Percentiles rank a stretch among this genome's conserved stretches.
Evolutionary conservation across 2,888 invertebrate species (phyloP).

Genomic region (Drosophila mimica): DNA sequence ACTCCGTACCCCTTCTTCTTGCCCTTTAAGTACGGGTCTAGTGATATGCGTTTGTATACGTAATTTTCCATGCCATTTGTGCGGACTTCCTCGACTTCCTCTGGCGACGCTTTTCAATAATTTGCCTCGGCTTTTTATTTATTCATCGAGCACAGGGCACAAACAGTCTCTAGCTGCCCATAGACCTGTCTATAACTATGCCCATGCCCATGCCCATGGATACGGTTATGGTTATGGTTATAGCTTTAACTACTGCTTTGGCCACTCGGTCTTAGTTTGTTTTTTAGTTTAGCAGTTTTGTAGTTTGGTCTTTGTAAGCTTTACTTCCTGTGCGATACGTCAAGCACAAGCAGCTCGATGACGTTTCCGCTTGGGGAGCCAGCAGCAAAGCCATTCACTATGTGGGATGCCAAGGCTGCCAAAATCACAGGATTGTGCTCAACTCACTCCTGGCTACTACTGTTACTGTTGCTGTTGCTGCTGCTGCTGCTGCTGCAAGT

Average conservation of each 20-base stretch:
- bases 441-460: slow-evolving; percentile 6
- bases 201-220: slow-evolving; percentile 14
- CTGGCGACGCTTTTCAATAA: slow-evolving; percentile 51
- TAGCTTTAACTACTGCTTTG: slow-evolving; percentile 2
- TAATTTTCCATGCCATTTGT: slow-evolving; percentile 57
- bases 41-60: slow-evolving; percentile 47
- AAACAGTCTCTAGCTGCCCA: slow-evolving; percentile 49
- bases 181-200: slow-evolving; percentile 26
- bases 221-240: slow-evolving; percentile 10
- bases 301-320: slow-evolving; percentile 62
- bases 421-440: slow-evolving; percentile 2
- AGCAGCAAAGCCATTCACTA: slow-evolving; percentile 18
- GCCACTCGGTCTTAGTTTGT: slow-evolving; percentile 4
- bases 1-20: neutral
- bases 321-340: slow-evolving; percentile 54
- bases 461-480: neutral
- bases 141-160: slow-evolving; percentile 47
- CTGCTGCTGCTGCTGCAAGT: slow-evolving; percentile 6
- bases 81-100: slow-evolving; percentile 65
- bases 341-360: slow-evolving; percentile 34
- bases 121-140: slow-evolving; percentile 62
- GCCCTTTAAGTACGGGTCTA: neutral
- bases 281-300: slow-evolving; percentile 18
- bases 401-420: slow-evolving; percentile 17
- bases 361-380: slow-evolving; percentile 37